Evolutionary conservation across 2,888 invertebrate genomes (phyloP).

Genomic region (Limenitis camilla): DNA sequence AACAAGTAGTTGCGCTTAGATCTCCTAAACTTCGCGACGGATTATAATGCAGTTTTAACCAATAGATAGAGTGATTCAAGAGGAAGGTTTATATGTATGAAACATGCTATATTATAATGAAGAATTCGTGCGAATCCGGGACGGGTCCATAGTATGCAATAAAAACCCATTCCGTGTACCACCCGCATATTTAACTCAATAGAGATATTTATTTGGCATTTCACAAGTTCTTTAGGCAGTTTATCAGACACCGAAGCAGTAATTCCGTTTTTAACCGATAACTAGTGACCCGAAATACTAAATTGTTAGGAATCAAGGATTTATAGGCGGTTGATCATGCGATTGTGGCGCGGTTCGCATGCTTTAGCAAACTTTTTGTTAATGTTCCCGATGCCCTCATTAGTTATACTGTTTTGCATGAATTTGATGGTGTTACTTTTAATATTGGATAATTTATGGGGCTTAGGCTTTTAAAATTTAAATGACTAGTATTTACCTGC

Average conservation of each 20-base stretch:
- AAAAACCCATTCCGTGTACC: constrained; percentile 41
- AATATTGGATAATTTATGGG: too few relatives aligned
- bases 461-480: too few relatives aligned
- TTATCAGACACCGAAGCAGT: constrained; percentile 34
- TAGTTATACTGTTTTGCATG: constrained; percentile 29
- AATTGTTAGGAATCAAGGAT: constrained; percentile 46
- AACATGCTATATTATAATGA: too few relatives aligned
- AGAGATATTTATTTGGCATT: constrained; percentile 63
- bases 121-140: too few relatives aligned
- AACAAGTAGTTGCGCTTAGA: too few relatives aligned
- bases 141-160: not conserved
- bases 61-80: too few relatives aligned
- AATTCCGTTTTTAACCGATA: constrained; percentile 43
- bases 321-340: constrained; percentile 39
- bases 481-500: too few relatives aligned
- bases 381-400: constrained; percentile 29
- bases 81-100: too few relatives aligned
- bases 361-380: constrained; percentile 28
- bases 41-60: too few relatives aligned
- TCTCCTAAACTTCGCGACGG: too few relatives aligned
- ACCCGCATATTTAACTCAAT: constrained; percentile 48
- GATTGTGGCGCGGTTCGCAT: constrained; percentile 29
- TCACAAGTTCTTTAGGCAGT: constrained; percentile 51
- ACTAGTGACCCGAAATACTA: constrained; percentile 38
- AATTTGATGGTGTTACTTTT: constrained; percentile 16